These are phyloP conservation scores for Falcaria lacertinaria DNA, from an alignment of 2,888 invertebrate species.

Conservation along the genomic window DNA sequence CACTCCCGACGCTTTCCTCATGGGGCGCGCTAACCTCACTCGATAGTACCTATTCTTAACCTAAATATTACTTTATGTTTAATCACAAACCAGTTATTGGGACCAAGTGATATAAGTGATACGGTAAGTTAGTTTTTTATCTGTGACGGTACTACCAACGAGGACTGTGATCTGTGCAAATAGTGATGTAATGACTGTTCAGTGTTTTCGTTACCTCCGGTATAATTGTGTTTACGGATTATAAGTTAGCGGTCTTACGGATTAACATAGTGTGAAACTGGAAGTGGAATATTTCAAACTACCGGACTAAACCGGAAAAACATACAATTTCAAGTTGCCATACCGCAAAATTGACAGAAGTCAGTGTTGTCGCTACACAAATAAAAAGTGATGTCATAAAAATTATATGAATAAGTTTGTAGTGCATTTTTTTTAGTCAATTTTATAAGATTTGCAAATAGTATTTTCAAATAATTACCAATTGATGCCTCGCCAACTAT, in stretches of 20 bases:
- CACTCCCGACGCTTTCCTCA: slow-evolving; percentile 70
- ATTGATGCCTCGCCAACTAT: slow-evolving; percentile 1
- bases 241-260: slow-evolving; percentile 43
- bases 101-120: slow-evolving; percentile 77
- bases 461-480: background rate
- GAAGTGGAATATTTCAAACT: slow-evolving; percentile 26
- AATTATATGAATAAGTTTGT: too few relatives aligned
- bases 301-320: slow-evolving; percentile 16
- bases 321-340: slow-evolving; percentile 15
- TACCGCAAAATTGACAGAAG: slow-evolving; percentile 32
- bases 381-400: too few relatives aligned
- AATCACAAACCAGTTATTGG: slow-evolving; percentile 55
- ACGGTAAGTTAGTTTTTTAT: slow-evolving; percentile 67
- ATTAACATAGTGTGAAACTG: slow-evolving; percentile 29
- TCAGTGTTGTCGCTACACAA: slow-evolving; percentile 47
- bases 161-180: slow-evolving; percentile 67
- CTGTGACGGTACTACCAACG: slow-evolving; percentile 53
- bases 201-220: slow-evolving; percentile 54
- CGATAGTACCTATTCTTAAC: slow-evolving; percentile 62
- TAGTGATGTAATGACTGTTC: slow-evolving; percentile 62
- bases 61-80: slow-evolving; percentile 58
- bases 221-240: slow-evolving; percentile 33
- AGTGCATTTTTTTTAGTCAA: too few relatives aligned
- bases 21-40: slow-evolving; percentile 74
- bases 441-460: background rate